Conservation (phyloP, 1,140 invertebrate genomes). For the Pachyrhynchus sulphureomaculatus region DNA sequence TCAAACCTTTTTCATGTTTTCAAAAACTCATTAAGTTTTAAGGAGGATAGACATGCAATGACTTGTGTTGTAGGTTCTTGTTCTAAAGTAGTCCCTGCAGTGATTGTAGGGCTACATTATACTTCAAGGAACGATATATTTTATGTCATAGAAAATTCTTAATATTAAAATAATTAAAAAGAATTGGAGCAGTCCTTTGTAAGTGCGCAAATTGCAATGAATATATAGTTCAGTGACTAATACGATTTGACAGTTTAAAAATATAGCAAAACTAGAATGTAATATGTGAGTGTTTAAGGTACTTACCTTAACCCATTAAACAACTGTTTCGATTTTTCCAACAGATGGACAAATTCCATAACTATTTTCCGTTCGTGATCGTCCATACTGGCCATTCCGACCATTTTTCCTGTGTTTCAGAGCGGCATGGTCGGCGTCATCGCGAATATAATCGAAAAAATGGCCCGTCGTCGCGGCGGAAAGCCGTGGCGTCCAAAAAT, state of each 20-base stretch:
- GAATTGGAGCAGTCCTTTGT: too few species aligned
- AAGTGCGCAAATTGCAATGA: too few species aligned
- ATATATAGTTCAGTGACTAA: too few species aligned
- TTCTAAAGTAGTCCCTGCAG: too few species aligned
- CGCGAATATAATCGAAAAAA: slow-evolving; percentile 28
- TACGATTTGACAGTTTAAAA: neutral
- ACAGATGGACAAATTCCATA: slow-evolving; percentile 92
- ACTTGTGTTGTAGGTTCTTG: too few species aligned
- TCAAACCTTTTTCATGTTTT: too few species aligned
- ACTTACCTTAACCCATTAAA: slow-evolving; percentile 91
- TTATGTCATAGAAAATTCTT: too few species aligned
- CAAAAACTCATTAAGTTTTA: too few species aligned
- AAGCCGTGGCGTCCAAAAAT: slow-evolving; percentile 40
- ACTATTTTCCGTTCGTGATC: slow-evolving; percentile 93
- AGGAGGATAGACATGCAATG: too few species aligned
- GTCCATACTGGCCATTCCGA: slow-evolving; percentile 75
- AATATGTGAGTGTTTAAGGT: neutral
- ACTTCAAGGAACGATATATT: too few species aligned
- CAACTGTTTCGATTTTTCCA: slow-evolving; percentile 96
- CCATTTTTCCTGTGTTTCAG: slow-evolving; percentile 57
- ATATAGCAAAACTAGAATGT: neutral
- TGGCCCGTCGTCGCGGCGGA: slow-evolving; percentile 27
- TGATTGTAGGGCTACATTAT: too few species aligned
- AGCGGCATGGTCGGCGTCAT: slow-evolving; percentile 14
- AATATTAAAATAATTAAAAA: too few species aligned